Evolutionary conservation across 2,888 invertebrate species (phyloP).

Genomic region (Lasioglossum leucozonium): DNA sequence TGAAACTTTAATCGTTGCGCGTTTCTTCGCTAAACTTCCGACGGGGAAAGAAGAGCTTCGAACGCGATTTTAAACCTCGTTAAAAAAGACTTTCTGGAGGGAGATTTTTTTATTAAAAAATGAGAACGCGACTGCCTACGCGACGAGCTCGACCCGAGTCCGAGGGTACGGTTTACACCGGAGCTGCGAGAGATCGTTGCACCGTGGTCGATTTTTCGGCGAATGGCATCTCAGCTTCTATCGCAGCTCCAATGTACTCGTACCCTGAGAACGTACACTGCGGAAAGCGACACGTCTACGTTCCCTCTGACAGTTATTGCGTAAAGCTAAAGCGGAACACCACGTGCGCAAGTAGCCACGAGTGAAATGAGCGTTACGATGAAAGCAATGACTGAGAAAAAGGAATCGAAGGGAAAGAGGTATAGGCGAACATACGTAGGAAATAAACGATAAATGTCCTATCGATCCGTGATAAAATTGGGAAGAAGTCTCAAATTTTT

Average conservation of each 20-base stretch:
- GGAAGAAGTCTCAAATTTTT: neutral
- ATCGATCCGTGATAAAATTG: neutral
- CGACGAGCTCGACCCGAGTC: conserved; percentile 35
- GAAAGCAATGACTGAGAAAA: conserved; percentile 38
- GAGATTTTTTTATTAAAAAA: too few relatives aligned
- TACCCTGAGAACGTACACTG: conserved; percentile 47
- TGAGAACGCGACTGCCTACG: neutral
- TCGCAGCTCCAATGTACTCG: neutral
- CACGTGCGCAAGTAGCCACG: conserved; percentile 69
- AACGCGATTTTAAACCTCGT: conserved; percentile 2
- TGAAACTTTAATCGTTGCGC: neutral
- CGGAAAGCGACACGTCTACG: conserved; percentile 49
- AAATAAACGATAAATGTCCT: neutral
- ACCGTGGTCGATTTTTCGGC: neutral
- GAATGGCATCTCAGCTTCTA: neutral
- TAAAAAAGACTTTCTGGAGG: neutral
- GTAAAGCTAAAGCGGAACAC: conserved; percentile 68
- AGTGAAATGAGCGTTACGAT: conserved; percentile 55
- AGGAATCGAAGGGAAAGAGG: neutral
- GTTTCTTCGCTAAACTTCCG: neutral
- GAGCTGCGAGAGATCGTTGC: neutral
- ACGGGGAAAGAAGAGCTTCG: too few relatives aligned
- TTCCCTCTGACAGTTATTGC: conserved; percentile 55
- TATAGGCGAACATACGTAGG: neutral
- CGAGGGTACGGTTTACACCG: neutral